Percentiles rank a stretch among this genome's conserved stretches.
Evolutionary conservation across 2,113 vertebrate genomes (phyloP).

Genomic region (Sturnus vulgaris): DNA sequence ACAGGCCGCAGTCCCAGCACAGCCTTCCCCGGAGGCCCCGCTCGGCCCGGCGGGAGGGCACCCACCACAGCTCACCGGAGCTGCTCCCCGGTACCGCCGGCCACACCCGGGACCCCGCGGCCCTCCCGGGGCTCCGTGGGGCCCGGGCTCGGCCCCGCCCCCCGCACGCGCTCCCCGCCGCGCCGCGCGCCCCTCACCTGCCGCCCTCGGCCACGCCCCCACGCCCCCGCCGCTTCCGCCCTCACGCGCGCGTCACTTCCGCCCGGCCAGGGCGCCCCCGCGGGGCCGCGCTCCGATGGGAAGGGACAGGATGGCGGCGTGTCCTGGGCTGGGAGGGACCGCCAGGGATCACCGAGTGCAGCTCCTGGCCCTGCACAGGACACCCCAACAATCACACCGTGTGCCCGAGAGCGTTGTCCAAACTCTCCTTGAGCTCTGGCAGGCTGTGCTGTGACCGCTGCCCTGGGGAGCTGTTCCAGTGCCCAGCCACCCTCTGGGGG

Average conservation of each 20-base stretch:
- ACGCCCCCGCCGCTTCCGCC: not conserved
- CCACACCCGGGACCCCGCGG: too few species aligned
- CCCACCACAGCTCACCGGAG: too few species aligned
- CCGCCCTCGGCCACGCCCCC: not conserved
- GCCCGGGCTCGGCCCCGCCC: not conserved
- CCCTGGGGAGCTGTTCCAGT: not conserved
- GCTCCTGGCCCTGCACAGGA: not conserved
- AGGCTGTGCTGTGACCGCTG: not conserved
- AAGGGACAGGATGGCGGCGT: rapidly evolving
- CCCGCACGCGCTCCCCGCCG: too few species aligned
- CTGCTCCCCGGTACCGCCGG: not conserved
- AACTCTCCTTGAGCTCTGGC: rapidly evolving
- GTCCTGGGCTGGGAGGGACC: rapidly evolving
- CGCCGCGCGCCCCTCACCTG: not conserved
- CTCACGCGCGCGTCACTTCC: not conserved
- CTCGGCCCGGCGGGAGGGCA: not conserved
- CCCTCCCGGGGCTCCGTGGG: too few species aligned
- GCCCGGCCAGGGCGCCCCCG: rapidly evolving
- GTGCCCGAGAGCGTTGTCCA: rapidly evolving
- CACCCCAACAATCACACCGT: rapidly evolving
- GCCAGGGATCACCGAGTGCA: rapidly evolving
- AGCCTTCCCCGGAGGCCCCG: not conserved
- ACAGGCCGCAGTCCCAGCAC: not conserved
- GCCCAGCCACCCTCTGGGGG: not conserved
- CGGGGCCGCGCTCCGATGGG: rapidly evolving